A percentile compares a stretch with the other conserved stretches of the same genome.
These are phyloP conservation scores for Magallana gigas DNA, from an alignment of 1,140 invertebrate genomes.

Conservation along the genomic window DNA sequence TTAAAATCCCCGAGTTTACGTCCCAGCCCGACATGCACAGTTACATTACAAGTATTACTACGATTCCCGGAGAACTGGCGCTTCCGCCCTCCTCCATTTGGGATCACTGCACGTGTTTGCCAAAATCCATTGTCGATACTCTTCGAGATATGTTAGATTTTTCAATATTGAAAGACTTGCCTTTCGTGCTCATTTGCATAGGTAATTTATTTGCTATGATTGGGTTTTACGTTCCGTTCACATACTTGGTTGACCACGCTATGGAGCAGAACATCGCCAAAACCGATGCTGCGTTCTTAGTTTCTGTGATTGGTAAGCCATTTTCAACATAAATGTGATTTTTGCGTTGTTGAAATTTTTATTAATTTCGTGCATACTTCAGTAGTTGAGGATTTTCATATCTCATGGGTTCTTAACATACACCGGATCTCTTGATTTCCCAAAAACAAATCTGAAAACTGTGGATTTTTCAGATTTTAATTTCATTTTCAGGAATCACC, in stretches of 20 bases:
- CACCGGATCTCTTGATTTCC: too few relatives aligned
- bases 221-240: conserved; percentile 96
- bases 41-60: conserved; percentile 77
- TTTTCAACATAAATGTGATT: too few relatives aligned
- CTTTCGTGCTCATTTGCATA: conserved; percentile 86
- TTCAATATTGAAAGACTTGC: conserved; percentile 85
- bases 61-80: conserved; percentile 73
- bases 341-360: too few relatives aligned
- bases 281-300: conserved; percentile 72
- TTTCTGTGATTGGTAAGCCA: conserved; percentile 77
- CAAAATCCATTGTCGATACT: conserved; percentile 83
- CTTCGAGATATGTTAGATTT: conserved; percentile 93
- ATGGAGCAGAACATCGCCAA: conserved; percentile 84
- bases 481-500: conserved; percentile 74
- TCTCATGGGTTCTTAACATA: too few relatives aligned
- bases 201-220: conserved; percentile 97
- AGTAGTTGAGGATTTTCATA: too few relatives aligned
- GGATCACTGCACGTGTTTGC: conserved; percentile 86
- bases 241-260: conserved; percentile 93
- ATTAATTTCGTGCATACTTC: too few relatives aligned
- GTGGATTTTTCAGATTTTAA: too few relatives aligned
- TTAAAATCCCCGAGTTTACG: conserved; percentile 94
- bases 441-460: too few relatives aligned
- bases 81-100: conserved; percentile 77
- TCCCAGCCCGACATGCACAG: conserved; percentile 92